phyloP scores from a whole-genome alignment of 2,113 vertebrate species.

The Trichechus manatus region DNA sequence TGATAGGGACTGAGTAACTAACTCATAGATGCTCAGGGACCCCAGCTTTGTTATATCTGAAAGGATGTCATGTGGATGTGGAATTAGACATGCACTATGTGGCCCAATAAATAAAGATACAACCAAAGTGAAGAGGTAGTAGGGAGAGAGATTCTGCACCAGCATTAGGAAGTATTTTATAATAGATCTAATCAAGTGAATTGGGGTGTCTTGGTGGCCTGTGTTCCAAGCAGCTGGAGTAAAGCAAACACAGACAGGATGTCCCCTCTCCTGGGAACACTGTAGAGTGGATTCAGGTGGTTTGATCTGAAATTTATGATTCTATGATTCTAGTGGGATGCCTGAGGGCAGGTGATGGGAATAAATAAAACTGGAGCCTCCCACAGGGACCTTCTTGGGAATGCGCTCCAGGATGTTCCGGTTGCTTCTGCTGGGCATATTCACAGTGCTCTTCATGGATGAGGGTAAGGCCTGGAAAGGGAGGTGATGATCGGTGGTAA shows the following conservation, averaged over 20 bases:
- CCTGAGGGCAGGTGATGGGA: constrained; percentile 64
- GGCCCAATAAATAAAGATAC: neutral
- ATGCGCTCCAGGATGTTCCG: neutral
- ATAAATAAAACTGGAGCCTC: constrained; percentile 61
- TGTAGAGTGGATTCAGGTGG: neutral
- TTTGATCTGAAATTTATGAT: constrained; percentile 72
- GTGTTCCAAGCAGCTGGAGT: neutral
- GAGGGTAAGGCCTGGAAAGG: constrained; percentile 42
- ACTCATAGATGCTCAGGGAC: neutral
- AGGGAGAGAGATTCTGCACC: neutral
- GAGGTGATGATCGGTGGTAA: neutral
- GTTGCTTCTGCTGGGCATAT: constrained; percentile 43
- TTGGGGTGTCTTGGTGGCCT: neutral
- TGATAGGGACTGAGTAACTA: neutral
- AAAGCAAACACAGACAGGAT: constrained; percentile 48
- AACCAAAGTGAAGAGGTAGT: neutral
- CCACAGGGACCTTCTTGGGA: neutral
- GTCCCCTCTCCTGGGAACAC: constrained; percentile 57
- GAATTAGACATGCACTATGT: neutral
- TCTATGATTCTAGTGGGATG: constrained; percentile 10
- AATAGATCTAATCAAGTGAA: neutral
- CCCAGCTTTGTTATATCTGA: neutral
- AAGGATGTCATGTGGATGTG: neutral
- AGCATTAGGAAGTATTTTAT: neutral
- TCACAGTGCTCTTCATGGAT: constrained; percentile 40